Evolutionary conservation across 2,113 vertebrate genomes (phyloP), one percentile per base, ranked within the genome.

Genomic region (Tapirus terrestris): DNA sequence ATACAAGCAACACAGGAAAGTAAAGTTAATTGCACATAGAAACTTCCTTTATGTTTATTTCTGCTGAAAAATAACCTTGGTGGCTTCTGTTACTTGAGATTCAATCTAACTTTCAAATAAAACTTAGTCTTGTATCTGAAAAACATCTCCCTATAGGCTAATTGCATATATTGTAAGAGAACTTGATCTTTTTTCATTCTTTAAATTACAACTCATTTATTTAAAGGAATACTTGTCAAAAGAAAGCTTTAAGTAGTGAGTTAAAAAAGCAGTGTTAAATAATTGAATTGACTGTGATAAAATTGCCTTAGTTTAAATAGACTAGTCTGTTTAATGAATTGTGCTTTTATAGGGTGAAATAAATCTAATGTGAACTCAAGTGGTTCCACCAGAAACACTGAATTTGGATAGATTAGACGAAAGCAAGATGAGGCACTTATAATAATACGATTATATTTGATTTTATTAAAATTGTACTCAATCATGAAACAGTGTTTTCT

Each of bases 251-350:
- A 98, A 98, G 96, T 99, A 98, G 98, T 98, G 98, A 98, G 99
- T 98, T 99, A 98, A 99, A 98, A 99, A 99, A 99, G 98, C 98
- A 98, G 97, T 98, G 96, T 98, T 99, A 98, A 99, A 99, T 99
- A 99, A 99, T 99, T 99, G 98, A 99, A 98, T 97, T 98, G 99
- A 98, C 98, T 98, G 98, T 99, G 99, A 99, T 99, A 99, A 99
- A 99, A 99, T 98, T 99, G 98, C 98, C 98, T 98, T 99, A 97
- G 98, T 99, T 99, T 99, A 99, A 99, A 99, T 98, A 99, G 98
- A 99, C 98, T 98, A 98, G 98, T 99, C 98, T 99, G 98, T 99
- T 99, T 99, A 99, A 99, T 99, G 99, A 99, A 99, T 99, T 99
- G 98, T 99, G 98, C 98, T 98, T 99, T 99, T 99, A 99, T 99